phyloP scores from a whole-genome alignment of 2,113 vertebrate species.

The Malaclemys terrapin region DNA sequence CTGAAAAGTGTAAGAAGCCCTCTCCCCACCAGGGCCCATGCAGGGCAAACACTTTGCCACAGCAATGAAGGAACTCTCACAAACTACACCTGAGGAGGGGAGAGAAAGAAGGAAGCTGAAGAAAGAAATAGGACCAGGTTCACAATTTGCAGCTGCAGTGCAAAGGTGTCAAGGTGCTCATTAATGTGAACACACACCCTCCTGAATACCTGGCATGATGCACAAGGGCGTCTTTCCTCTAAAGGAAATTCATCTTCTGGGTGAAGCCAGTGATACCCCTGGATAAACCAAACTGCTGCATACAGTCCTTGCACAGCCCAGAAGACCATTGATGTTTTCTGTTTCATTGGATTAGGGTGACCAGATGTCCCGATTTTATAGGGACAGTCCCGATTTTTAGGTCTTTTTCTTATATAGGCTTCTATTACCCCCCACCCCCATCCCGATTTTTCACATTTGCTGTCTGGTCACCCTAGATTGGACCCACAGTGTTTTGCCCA shows the following conservation, averaged over 20 bases:
- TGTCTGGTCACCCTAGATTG: background rate
- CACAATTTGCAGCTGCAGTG: background rate
- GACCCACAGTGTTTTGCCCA: background rate
- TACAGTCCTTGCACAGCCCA: background rate
- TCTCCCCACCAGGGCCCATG: background rate
- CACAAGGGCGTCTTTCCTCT: background rate
- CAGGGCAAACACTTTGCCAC: background rate
- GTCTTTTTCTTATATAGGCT: no score
- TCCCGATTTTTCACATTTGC: no score
- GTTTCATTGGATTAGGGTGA: background rate
- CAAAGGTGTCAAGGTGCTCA: constrained; percentile 12
- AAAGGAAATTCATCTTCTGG: background rate
- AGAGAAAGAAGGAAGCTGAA: background rate
- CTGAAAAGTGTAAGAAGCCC: background rate
- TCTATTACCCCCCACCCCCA: no score
- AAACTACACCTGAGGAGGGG: background rate
- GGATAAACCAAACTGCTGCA: background rate
- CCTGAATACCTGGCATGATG: background rate
- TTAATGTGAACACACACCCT: background rate
- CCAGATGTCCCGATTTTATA: no score
- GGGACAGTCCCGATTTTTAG: no score
- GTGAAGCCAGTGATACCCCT: background rate
- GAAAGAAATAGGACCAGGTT: background rate
- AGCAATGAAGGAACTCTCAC: background rate
- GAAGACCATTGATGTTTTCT: background rate